A percentile compares a stretch with the other conserved stretches of the same genome.
phyloP scores from a whole-genome alignment of 2,888 invertebrate genomes.

The Sphaerophoria taeniata region DNA sequence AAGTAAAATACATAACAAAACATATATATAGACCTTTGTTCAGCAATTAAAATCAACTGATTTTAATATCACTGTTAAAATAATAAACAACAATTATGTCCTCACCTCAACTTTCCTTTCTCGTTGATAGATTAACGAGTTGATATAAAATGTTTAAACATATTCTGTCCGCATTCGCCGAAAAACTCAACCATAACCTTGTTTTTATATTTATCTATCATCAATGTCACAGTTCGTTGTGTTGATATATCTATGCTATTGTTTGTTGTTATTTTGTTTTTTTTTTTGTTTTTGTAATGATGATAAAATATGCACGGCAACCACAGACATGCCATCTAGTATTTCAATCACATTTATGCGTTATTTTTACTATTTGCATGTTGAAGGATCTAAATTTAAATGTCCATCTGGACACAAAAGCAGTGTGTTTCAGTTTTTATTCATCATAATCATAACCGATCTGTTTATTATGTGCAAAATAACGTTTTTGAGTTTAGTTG shows the following conservation, averaged over 20 bases:
- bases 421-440: neutral
- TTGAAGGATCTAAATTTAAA: conserved; percentile 38
- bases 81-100: neutral
- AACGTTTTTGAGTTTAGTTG: too few relatives aligned
- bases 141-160: neutral
- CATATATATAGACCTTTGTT: too few relatives aligned
- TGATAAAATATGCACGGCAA: conserved; percentile 23
- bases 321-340: conserved; percentile 35
- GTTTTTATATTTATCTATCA: conserved; percentile 17
- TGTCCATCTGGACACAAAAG: conserved; percentile 3
- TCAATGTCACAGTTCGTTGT: neutral
- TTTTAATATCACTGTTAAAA: conserved; percentile 18
- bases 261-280: neutral
- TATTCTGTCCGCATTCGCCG: neutral
- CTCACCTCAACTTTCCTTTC: neutral
- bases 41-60: conserved; percentile 18
- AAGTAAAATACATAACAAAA: neutral
- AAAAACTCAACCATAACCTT: conserved; percentile 41
- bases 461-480: too few relatives aligned
- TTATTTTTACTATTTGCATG: conserved; percentile 9
- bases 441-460: too few relatives aligned
- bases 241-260: conserved; percentile 11
- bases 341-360: conserved; percentile 50
- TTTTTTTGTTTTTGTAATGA: neutral
- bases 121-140: neutral